phyloP scores from a whole-genome alignment of 2,888 invertebrate genomes.

The Agrenia bidenticulata region DNA sequence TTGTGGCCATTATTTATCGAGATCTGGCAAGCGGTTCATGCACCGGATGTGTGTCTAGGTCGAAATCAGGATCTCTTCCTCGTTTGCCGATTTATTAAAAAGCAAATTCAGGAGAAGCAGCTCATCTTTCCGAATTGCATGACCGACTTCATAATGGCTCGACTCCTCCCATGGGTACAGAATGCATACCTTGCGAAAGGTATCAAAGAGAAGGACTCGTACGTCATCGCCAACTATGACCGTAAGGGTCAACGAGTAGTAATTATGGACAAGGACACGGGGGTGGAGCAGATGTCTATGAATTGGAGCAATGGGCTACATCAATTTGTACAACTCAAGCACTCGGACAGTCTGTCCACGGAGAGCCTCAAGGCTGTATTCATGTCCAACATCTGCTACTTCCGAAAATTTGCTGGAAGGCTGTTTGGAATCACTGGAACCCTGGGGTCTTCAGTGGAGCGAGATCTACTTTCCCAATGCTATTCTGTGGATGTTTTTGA shows the following conservation, averaged over 20 bases:
- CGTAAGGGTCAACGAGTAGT: constrained; percentile 40
- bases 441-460: constrained; percentile 55
- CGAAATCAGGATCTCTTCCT: no score
- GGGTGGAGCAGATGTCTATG: constrained; percentile 55
- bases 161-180: constrained; percentile 53
- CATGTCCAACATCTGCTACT: constrained; percentile 56
- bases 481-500: no score
- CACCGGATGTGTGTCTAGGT: no score
- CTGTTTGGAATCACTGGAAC: constrained; percentile 57
- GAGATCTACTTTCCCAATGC: no score
- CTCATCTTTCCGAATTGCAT: no score
- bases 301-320: constrained; percentile 57
- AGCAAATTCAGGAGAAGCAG: no score
- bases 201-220: constrained; percentile 52
- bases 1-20: no score
- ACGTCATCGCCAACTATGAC: constrained; percentile 55
- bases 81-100: no score
- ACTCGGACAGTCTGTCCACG: constrained; percentile 54
- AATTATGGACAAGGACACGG: constrained; percentile 53
- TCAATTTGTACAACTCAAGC: constrained; percentile 57
- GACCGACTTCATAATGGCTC: constrained; percentile 52
- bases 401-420: constrained; percentile 50
- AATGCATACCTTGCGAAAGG: constrained; percentile 54
- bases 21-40: no score
- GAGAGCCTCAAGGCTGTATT: constrained; percentile 56